Evolutionary conservation across 2,888 invertebrate species (phyloP), one percentile per base, ranked within the genome.

Genomic region (Amaurobius ferox): DNA sequence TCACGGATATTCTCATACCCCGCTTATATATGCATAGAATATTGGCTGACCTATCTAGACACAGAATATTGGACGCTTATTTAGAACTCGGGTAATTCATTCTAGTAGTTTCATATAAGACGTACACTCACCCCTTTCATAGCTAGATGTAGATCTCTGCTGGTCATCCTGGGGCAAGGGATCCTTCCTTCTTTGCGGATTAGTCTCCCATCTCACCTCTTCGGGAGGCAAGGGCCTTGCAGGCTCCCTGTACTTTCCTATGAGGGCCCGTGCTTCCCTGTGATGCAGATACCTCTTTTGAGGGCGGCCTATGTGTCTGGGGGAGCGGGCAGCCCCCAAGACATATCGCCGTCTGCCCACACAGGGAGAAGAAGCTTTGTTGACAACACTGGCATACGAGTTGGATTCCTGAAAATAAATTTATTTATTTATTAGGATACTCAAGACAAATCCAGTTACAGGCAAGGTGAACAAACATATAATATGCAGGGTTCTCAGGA

Each of bases 401-500:
- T 83, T 83, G 9, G 83, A 83, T 72, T 83, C 83, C 83, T 83
- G 30, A 7, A 64, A 79, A 35, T n/a, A n/a, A n/a, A n/a, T n/a
- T n/a, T n/a, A n/a, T n/a, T n/a, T n/a, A n/a, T n/a, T n/a, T n/a
- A n/a, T n/a, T n/a, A n/a, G n/a, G n/a, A n/a, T n/a, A n/a, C n/a
- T n/a, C n/a, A n/a, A n/a, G n/a, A n/a, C n/a, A n/a, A n/a, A n/a
- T n/a, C n/a, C n/a, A n/a, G n/a, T n/a, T n/a, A n/a, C n/a, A n/a
- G n/a, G n/a, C n/a, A n/a, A n/a, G n/a, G n/a, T n/a, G n/a, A n/a
- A n/a, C n/a, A n/a, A n/a, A n/a, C n/a, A n/a, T n/a, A n/a, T n/a
- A n/a, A n/a, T n/a, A n/a, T n/a, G n/a, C n/a, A n/a, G n/a, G n/a
- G n/a, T n/a, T n/a, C n/a, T n/a, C n/a, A n/a, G n/a, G n/a, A n/a